Base-by-base conservation (phyloP, 2,113 vertebrate genomes). In the Cardinalis cardinalis region DNA sequence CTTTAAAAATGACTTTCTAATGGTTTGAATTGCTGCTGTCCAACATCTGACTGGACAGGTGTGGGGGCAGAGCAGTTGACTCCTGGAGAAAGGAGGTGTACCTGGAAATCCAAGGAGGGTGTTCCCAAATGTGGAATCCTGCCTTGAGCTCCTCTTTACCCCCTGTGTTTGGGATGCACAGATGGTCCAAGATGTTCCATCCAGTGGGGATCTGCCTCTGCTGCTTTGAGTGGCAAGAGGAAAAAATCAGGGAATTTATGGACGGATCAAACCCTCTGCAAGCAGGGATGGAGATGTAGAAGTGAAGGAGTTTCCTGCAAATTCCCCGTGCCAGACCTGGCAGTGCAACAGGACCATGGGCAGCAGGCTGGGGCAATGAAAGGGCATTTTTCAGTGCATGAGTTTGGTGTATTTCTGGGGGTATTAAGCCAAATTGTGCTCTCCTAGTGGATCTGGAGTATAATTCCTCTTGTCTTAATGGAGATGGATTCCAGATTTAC, bases 11-110 rank as follows among this genome's bases (percentile, higher is more conserved):
- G 5, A 52, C 70, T 89, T 71, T 90, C 44, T 58, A 40, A 61
- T 58, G 74, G 16, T 32, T 72, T 38, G 55, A 76, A 25, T 82
- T 79, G 34, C 74, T 75, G 65, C n/a, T 43, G 63, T 20, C 19
- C 63, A 79, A 65, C 89, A 91, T 82, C 91, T 94, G 94, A 66
- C 89, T 69, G 78, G 61, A 53, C 81, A 93, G 92, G 59, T 91
- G 91, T 84, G 78, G 78, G 60, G 75, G 74, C 59, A 60, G 43
- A 72, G 46, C 19, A 69, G 32, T 32, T 56, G 70, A 16, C 18
- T 84, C 65, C 64, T 85, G 79, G 38, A 76, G 72, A 66, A 52
- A 84, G 48, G 84, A 48, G 75, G 64, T 0, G 23, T 19, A 4
- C 26, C 2, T 46, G 7, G 5, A 34, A 79, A 58, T 70, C 51